Conservation (phyloP, 1,140 invertebrate species). For the Drosophila kanapiae region DNA sequence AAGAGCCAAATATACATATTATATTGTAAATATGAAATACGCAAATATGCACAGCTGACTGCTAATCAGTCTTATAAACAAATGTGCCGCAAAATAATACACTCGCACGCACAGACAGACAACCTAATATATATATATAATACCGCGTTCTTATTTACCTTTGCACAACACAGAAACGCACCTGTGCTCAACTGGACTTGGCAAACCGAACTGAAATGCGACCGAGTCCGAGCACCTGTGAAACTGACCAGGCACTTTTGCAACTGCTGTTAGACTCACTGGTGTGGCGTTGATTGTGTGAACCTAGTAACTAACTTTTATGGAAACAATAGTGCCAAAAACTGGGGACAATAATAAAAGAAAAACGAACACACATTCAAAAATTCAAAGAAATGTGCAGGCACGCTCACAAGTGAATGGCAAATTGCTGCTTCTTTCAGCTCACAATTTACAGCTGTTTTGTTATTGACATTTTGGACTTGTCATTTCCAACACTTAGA, state of each 20-base stretch:
- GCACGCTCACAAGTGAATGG: slow-evolving; percentile 48
- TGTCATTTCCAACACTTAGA: slow-evolving; percentile 1
- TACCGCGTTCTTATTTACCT: slow-evolving; percentile 29
- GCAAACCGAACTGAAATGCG: slow-evolving; percentile 1
- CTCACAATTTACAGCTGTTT: slow-evolving; percentile 1
- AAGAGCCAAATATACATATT: slow-evolving; percentile 35
- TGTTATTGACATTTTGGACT: too few relatives aligned
- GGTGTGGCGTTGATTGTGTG: slow-evolving; percentile 3
- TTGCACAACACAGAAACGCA: slow-evolving; percentile 17
- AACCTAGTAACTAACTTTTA: slow-evolving; percentile 10
- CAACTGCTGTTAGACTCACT: background rate
- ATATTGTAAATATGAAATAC: slow-evolving; percentile 34
- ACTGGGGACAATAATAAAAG: slow-evolving; percentile 23
- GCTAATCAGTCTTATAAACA: slow-evolving; percentile 61
- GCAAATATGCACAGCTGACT: slow-evolving; percentile 77
- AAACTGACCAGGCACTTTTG: background rate
- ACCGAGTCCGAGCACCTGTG: background rate
- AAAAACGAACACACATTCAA: slow-evolving; percentile 51
- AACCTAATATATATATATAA: background rate
- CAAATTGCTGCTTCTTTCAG: slow-evolving; percentile 4
- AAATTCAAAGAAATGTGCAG: slow-evolving; percentile 34
- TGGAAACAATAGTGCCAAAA: background rate
- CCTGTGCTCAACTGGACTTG: slow-evolving; percentile 32
- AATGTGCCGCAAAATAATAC: slow-evolving; percentile 17
- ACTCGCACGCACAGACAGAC: background rate